A percentile compares a stretch with the other conserved stretches of the same genome.
Evolutionary conservation across 2,888 invertebrate genomes (phyloP).

Genomic region (Agonopterix heracliana): DNA sequence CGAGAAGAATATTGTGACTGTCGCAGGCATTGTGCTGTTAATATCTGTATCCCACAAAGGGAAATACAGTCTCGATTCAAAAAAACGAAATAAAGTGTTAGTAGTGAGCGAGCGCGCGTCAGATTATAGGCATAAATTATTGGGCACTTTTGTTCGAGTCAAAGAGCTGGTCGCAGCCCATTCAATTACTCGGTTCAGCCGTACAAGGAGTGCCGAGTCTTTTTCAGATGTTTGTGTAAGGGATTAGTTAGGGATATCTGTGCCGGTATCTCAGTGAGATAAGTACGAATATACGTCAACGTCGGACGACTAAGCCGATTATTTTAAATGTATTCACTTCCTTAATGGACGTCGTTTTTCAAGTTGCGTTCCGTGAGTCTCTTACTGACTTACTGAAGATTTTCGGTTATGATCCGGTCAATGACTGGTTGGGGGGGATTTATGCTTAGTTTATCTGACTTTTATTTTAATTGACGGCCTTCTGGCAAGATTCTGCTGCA

Average conservation of each 20-base stretch:
- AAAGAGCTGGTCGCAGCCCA: conserved; percentile 58
- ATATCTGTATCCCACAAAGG: conserved; percentile 62
- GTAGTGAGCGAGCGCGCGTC: conserved; percentile 53
- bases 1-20: conserved; percentile 65
- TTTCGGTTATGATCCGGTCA: conserved; percentile 74
- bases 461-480: conserved; percentile 22
- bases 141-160: conserved; percentile 71
- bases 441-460: conserved; percentile 49
- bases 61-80: conserved; percentile 49
- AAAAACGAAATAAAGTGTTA: conserved; percentile 50
- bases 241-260: conserved; percentile 72
- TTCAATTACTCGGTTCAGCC: conserved; percentile 67
- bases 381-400: conserved; percentile 66
- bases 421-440: conserved; percentile 58
- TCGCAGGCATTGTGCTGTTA: conserved; percentile 53
- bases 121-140: conserved; percentile 76
- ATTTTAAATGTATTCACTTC: conserved; percentile 77
- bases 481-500: background rate
- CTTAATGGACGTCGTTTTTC: conserved; percentile 76
- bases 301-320: conserved; percentile 75
- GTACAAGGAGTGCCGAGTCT: conserved; percentile 70
- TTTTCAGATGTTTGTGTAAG: conserved; percentile 73
- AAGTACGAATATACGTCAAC: conserved; percentile 77
- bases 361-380: conserved; percentile 52
- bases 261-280: conserved; percentile 75